Conservation (phyloP, 2,113 vertebrate species). For the Odontophorus gujanensis region DNA sequence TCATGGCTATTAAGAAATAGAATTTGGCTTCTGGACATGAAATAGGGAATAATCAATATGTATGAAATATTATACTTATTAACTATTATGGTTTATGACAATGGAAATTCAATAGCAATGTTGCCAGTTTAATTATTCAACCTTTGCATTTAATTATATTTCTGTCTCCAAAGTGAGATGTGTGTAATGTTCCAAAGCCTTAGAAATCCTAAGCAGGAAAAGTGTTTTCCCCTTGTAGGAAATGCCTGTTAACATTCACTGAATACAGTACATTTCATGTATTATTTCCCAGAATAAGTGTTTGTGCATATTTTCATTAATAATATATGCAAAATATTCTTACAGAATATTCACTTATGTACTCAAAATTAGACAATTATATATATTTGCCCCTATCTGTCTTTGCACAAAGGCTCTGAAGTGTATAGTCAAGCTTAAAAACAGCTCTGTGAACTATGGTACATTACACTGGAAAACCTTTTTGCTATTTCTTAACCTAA, state of each 20-base stretch:
- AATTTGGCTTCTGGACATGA: not conserved
- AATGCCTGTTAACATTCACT: not conserved
- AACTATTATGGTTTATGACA: not conserved
- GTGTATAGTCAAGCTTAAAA: not conserved
- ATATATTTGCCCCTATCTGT: not conserved
- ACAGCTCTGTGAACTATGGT: not conserved
- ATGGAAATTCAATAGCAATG: not conserved
- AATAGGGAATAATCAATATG: not conserved
- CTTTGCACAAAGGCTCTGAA: not conserved
- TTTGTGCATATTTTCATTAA: not conserved
- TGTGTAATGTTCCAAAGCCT: not conserved
- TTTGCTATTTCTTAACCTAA: not conserved
- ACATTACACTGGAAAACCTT: not conserved
- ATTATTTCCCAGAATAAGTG: not conserved
- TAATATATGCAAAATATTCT: not conserved
- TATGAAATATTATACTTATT: not conserved
- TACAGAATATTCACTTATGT: not conserved
- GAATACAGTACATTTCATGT: not conserved
- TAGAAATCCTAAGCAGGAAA: not conserved
- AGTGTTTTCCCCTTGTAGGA: not conserved
- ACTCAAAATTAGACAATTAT: not conserved
- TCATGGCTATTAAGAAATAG: not conserved
- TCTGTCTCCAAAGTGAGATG: not conserved
- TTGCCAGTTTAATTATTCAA: not conserved
- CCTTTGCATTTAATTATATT: not conserved